Conservation (phyloP, 2,113 vertebrate genomes). For the Polypterus bichir region DNA sequence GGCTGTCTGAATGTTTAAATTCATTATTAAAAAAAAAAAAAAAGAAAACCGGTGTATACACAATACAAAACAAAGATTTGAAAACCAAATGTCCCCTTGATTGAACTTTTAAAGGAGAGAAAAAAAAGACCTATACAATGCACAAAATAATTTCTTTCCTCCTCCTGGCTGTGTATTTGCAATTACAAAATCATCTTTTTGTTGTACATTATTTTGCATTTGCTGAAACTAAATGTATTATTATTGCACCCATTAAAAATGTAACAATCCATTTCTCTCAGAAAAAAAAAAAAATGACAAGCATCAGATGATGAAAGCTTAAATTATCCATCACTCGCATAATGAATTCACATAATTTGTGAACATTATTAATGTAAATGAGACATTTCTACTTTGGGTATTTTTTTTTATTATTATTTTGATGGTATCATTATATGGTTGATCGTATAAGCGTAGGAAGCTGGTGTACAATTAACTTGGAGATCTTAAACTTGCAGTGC, state of each 20-base stretch:
- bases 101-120: no score
- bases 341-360: slow-evolving; percentile 79
- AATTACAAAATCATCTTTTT: slow-evolving; percentile 73
- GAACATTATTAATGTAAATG: slow-evolving; percentile 81
- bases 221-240: slow-evolving; percentile 77
- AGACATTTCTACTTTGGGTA: slow-evolving; percentile 68
- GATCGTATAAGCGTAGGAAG: slow-evolving; percentile 78
- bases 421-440: slow-evolving; percentile 82
- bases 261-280: slow-evolving; percentile 87
- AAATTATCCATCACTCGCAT: slow-evolving; percentile 86
- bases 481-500: slow-evolving; percentile 64
- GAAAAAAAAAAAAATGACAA: slow-evolving; percentile 65
- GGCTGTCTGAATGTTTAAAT: no score
- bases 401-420: slow-evolving; percentile 59
- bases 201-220: slow-evolving; percentile 74
- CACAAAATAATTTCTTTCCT: slow-evolving; percentile 60
- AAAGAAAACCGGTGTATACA: no score
- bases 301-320: slow-evolving; percentile 89
- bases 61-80: no score
- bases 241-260: slow-evolving; percentile 89
- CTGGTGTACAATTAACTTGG: slow-evolving; percentile 86
- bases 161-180: slow-evolving; percentile 38
- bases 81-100: no score
- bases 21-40: no score
- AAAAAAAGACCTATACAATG: slow-evolving; percentile 55